Base-by-base conservation (phyloP, 2,113 vertebrate genomes). In the Paradoxurus hermaphroditus region DNA sequence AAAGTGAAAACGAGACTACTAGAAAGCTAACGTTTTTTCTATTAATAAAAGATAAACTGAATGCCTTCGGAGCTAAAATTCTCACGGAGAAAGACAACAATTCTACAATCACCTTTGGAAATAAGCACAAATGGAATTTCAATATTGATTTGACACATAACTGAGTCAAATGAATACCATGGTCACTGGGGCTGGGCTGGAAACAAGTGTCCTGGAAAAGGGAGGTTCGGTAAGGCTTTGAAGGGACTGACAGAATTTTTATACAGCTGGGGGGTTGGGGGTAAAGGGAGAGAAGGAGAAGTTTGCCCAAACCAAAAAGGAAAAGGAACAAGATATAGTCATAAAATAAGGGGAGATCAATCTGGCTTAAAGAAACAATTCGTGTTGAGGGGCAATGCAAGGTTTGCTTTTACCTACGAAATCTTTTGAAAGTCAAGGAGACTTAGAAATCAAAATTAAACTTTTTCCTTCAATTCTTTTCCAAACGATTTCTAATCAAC, bases 1-100 rank as follows among this genome's bases (percentile, higher is more conserved):
- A 97, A 94, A 72, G 36, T 78, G 41, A 96, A 84, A 88, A 83
- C 34, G 41, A 77, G n/a, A 73, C 51, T 62, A 86, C 36, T 34
- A 25, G 36, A 91, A 95, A 81, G n/a, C 41, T n/a, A 90, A 72
- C 1, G 23, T 77, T 84, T 82, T 84, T 78, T 59, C 7, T 86
- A 62, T 53, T 75, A 63, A 83, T 56, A 78, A 85, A 86, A 92
- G 72, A 94, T 68, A 88, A 65, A 86, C 67, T 67, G 67, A 91
- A 19, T 0, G 1, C 49, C 51, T 86, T 70, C 46, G 25, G 25
- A 23, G 51, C 18, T 91, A 59, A 49, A 82, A 94, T 8, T 59
- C 68, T 68, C 78, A 59, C 21, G 44, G 19, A 63, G 36, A 75
- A 92, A 65, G 31, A 73, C 4, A 83, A 62, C 16, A 31, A 78